Evolutionary conservation across 2,797 vertebrate species (phyloP).

Genomic region (Ceyx erithaca): DNA sequence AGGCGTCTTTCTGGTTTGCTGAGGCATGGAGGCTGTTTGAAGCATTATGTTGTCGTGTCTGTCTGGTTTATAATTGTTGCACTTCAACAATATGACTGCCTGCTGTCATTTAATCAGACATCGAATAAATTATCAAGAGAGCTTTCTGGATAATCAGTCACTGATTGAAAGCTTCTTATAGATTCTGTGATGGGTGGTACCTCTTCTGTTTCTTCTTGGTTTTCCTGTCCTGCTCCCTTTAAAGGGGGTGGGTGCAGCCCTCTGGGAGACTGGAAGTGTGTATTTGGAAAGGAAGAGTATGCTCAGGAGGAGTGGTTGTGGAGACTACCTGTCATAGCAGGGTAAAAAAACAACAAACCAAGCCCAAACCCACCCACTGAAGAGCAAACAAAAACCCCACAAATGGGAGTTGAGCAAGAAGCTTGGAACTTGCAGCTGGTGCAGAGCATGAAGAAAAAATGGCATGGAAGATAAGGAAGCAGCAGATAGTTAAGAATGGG

Average conservation of each 20-base stretch:
- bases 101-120: slow-evolving; percentile 58
- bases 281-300: background rate
- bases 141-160: slow-evolving; percentile 29
- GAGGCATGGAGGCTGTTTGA: slow-evolving; percentile 43
- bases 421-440: background rate
- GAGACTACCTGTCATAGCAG: background rate
- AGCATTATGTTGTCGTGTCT: slow-evolving; percentile 61
- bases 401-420: background rate
- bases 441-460: background rate
- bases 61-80: slow-evolving; percentile 63
- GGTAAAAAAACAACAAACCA: background rate
- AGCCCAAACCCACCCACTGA: background rate
- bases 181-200: background rate
- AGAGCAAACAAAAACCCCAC: background rate
- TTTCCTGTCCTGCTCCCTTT: background rate
- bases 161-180: slow-evolving; percentile 27
- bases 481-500: background rate
- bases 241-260: background rate
- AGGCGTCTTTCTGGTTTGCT: slow-evolving; percentile 43
- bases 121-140: slow-evolving; percentile 47
- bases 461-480: background rate
- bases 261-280: background rate
- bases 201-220: background rate
- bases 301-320: background rate
- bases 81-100: slow-evolving; percentile 54